Evolutionary conservation across 2,113 vertebrate genomes (phyloP).

Genomic region (Orthonyx spaldingii): DNA sequence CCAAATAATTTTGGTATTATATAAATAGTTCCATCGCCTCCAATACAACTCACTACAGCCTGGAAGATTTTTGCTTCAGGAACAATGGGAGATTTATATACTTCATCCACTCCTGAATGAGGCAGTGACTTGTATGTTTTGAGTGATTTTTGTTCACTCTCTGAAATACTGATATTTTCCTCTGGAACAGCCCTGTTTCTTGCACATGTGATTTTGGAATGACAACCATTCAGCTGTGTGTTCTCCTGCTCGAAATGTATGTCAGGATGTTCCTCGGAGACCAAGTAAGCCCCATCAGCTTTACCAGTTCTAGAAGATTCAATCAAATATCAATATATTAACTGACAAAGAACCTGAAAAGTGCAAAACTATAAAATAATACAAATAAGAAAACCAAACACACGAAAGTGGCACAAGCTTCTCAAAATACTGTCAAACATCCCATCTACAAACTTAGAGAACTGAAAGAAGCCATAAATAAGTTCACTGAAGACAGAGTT

Average conservation of each 20-base stretch:
- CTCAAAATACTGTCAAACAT: neutral
- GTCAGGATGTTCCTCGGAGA: neutral
- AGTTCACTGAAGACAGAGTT: neutral
- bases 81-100: conserved; percentile 78
- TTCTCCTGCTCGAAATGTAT: neutral
- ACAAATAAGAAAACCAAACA: neutral
- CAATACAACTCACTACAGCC: conserved; percentile 77
- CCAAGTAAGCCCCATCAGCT: neutral
- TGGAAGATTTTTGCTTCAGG: conserved; percentile 68
- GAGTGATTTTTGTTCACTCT: neutral
- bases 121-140: neutral
- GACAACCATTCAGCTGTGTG: neutral
- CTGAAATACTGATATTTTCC: neutral
- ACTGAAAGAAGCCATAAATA: neutral
- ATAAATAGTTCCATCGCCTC: conserved; percentile 83
- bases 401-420: neutral
- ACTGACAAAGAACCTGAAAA: neutral
- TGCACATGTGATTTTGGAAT: neutral
- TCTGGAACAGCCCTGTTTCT: neutral
- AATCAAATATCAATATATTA: conserved; percentile 19
- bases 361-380: neutral
- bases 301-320: conserved; percentile 45
- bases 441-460: neutral
- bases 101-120: conserved; percentile 1
- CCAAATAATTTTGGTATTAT: conserved; percentile 72